Base-by-base conservation (phyloP, 2,888 invertebrate genomes). In the Apotomis turbidana region DNA sequence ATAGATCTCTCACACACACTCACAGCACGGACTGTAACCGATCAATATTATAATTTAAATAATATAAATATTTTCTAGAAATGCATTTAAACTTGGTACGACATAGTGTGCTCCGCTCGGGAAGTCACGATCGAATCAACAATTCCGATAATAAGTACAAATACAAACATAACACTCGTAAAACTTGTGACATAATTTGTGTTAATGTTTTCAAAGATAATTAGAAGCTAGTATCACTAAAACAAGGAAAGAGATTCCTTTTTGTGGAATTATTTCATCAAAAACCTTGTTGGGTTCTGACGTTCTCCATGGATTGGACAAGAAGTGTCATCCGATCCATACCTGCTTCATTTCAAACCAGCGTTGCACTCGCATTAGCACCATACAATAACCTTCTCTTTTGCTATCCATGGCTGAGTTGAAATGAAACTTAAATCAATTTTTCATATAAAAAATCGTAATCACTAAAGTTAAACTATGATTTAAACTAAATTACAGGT, bases 201-300 rank as follows among this genome's bases (percentile, higher is more conserved):
- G 91, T 91, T 89, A 87, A 86, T 85, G 87, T 85, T 87, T 90
- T 88, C 86, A 87, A 86, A 89, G 85, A 87, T 75, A 89, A 91
- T 92, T 93, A 93, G 91, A 87, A 91, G 89, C 93, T 93, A 93
- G 90, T 93, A 93, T 93, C 93, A 93, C 93, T 93, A 93, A 91
- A 88, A 87, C 86, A 88, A 92, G 91, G 92, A 91, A 91, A 90
- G 86, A 89, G 83, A 90, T 90, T 92, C 89, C 91, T 88, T 88
- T 87, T 80, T 83, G 82, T 87, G 85, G 86, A 90, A 85, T 85
- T 83, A 79, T 79, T 81, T 77, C 79, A 78, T 80, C 78, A 84
- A 83, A 86, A 85, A 79, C 74, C 77, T 71, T 79, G 74, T 74
- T 68, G 70, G 72, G 73, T 83, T 83, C 83, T 83, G 84, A 84